phyloP scores from a whole-genome alignment of 2,113 vertebrate species.

The Cavia porcellus region DNA sequence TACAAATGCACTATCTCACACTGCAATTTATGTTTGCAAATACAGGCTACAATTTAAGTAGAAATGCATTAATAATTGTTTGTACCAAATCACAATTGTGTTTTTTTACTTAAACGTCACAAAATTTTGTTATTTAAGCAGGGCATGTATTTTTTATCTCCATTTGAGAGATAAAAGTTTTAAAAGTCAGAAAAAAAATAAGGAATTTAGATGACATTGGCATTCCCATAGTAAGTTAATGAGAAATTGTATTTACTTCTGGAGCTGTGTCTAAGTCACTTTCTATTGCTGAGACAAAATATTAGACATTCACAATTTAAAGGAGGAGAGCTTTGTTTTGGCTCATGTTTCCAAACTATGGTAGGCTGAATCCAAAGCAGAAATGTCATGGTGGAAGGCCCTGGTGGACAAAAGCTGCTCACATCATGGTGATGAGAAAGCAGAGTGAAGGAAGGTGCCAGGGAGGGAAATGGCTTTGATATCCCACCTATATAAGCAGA shows the following conservation, averaged over 20 bases:
- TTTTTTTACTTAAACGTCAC: conserved; percentile 13
- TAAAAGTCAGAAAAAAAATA: not conserved
- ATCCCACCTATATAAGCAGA: not conserved
- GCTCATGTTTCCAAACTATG: too few species aligned
- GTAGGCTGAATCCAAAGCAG: too few species aligned
- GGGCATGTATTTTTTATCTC: not conserved
- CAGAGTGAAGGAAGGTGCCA: not conserved
- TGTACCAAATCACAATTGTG: not conserved
- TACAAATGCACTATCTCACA: not conserved
- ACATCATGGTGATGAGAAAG: not conserved
- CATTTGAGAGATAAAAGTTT: not conserved
- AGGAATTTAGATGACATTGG: not conserved
- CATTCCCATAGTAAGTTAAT: not conserved
- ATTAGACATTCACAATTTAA: too few species aligned
- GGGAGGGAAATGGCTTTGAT: not conserved
- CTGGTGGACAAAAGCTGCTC: too few species aligned
- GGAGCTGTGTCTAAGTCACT: not conserved
- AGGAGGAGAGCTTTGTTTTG: too few species aligned
- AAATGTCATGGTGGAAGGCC: too few species aligned
- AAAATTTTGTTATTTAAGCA: not conserved
- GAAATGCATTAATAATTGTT: not conserved
- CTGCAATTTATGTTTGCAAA: not conserved
- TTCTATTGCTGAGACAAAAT: not conserved
- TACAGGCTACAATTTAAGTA: not conserved
- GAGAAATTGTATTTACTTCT: not conserved